Base-by-base conservation (phyloP, 2,113 vertebrate genomes). In the Stigmatopora argus region DNA sequence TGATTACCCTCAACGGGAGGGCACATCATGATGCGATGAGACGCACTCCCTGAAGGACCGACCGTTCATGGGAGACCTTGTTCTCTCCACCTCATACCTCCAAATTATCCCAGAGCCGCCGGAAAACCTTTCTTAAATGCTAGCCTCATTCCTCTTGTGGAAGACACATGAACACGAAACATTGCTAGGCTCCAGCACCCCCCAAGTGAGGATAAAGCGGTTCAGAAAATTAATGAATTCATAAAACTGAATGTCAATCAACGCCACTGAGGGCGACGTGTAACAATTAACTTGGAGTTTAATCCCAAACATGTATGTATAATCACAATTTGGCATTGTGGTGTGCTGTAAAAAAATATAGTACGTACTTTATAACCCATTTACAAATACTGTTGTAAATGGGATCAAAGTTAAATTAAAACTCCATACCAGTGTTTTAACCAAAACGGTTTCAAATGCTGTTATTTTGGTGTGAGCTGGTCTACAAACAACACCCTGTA, bases 1-100 rank as follows among this genome's bases (percentile, higher is more conserved):
- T 82, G 81, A 84, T 76, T 74, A 73, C 57, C 72, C 76, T 78
- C 80, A 81, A 65, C 48, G 18, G 78, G 80, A 71, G 75, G 67
- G 48, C 62, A 31, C 66, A 78, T 67, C 34, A 66, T 74, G 71
- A 62, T 47, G 62, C 66, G 82, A 84, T 79, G 82, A 78, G 65
- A 67, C 52, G 71, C 45, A 31, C 59, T 80, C 66, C 51, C 57
- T 45, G 26, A 17, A 45, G 66, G 45, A 58, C 38, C 49, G 45
- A 58, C 38, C 49, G 44, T 67, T 75, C 31, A 79, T 74, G 6
- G n/a, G 38, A 65, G 64, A 58, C 51, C 13, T 66, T 75, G 56
- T 58, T 21, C 17, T 17, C 34, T 64, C 38, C 7, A 34, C 53
- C 61, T 47, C 10, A 31, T 17, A 62, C 60, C 49, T 64, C 49